A percentile compares a stretch with the other conserved stretches of the same genome.
Evolutionary conservation across 2,888 invertebrate species (phyloP).

Genomic region (Pyralis farinalis): DNA sequence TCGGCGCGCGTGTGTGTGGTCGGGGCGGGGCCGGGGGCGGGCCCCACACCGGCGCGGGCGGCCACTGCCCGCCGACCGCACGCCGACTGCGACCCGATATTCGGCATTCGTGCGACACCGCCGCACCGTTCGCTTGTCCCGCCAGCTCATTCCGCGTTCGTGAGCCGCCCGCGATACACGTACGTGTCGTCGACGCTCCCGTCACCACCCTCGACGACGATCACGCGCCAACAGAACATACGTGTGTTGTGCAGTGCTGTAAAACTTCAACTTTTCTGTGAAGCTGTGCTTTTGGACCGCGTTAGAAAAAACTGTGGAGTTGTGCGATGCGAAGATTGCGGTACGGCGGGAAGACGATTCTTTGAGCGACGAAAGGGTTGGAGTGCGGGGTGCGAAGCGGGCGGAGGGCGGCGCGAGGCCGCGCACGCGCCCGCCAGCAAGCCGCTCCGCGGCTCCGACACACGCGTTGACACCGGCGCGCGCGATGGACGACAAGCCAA

Average conservation of each 20-base stretch:
- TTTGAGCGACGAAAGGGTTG: slow-evolving; percentile 71
- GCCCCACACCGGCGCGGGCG: slow-evolving; percentile 50
- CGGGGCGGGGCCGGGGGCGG: slow-evolving; percentile 64
- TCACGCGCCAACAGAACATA: slow-evolving; percentile 27
- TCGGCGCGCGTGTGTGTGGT: slow-evolving; percentile 40
- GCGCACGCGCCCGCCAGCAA: slow-evolving; percentile 62
- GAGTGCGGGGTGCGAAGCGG: slow-evolving; percentile 59
- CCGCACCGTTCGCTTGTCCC: slow-evolving; percentile 51
- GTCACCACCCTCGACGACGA: slow-evolving; percentile 33
- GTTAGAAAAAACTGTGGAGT: slow-evolving; percentile 28
- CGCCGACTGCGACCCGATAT: slow-evolving; percentile 40
- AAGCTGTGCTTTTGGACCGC: slow-evolving; percentile 37
- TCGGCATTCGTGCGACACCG: slow-evolving; percentile 64
- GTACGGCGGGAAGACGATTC: slow-evolving; percentile 57
- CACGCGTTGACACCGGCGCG: slow-evolving; percentile 60
- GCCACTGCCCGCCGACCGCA: slow-evolving; percentile 52
- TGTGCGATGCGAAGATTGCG: slow-evolving; percentile 56
- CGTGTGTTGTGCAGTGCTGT: slow-evolving; percentile 46
- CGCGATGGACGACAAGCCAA: slow-evolving; percentile 74
- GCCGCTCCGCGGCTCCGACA: slow-evolving; percentile 39
- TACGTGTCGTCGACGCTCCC: slow-evolving; percentile 39
- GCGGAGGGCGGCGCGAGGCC: slow-evolving; percentile 65
- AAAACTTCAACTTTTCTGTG: slow-evolving; percentile 41
- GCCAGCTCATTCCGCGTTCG: slow-evolving; percentile 52
- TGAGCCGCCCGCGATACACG: slow-evolving; percentile 59